These are phyloP conservation scores for Steinernema carpocapsae DNA, from an alignment of 2,888 invertebrate species.

Conservation along the genomic window DNA sequence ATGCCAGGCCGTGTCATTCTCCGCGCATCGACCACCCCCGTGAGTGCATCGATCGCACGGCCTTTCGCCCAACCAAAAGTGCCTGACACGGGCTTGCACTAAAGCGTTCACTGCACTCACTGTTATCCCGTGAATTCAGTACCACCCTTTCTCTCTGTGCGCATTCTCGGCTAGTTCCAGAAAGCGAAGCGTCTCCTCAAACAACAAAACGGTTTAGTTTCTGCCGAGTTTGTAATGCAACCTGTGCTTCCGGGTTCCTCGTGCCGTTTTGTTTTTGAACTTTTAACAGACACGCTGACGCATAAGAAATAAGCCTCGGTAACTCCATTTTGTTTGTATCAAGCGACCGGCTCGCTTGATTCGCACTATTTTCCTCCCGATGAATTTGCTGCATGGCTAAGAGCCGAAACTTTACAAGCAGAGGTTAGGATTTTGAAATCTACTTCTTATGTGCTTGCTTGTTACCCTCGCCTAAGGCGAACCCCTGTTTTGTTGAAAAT, in stretches of 20 bases:
- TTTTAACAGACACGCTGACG: constrained; percentile 3
- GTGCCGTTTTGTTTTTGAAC: background rate
- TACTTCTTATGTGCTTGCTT: background rate
- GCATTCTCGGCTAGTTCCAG: constrained; percentile 31
- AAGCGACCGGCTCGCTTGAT: constrained; percentile 25
- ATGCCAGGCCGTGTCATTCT: constrained; percentile 34
- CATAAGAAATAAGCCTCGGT: background rate
- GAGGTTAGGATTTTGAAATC: constrained; percentile 37
- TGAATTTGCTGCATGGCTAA: constrained; percentile 42
- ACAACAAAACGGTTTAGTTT: background rate
- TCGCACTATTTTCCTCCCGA: background rate
- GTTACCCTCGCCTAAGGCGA: no score
- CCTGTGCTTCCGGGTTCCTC: background rate
- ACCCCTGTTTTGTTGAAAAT: background rate
- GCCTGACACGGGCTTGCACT: constrained; percentile 35
- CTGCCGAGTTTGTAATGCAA: no score
- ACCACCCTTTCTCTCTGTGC: constrained; percentile 32
- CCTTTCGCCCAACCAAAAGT: constrained; percentile 34
- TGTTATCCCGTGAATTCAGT: constrained; percentile 35
- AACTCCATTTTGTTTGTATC: background rate
- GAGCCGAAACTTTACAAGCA: constrained; percentile 41
- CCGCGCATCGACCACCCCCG: constrained; percentile 35
- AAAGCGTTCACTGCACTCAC: constrained; percentile 35
- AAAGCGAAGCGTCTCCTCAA: constrained; percentile 19
- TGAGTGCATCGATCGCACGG: constrained; percentile 35